Conservation (phyloP, 2,888 invertebrate species). For the Cheilosia scutellata region DNA sequence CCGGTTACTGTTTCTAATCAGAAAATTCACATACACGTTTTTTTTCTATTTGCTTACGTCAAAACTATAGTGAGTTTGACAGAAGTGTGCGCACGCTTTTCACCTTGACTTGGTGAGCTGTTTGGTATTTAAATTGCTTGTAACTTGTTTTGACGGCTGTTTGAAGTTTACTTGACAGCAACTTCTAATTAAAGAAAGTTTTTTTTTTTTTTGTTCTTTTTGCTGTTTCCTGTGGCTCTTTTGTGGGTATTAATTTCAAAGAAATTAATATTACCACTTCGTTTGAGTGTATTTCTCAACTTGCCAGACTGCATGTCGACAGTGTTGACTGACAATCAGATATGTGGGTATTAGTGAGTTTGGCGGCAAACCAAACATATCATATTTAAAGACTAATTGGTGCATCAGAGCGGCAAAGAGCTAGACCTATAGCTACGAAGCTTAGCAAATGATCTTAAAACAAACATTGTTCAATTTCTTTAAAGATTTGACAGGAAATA, state of each 20-base stretch:
- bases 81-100: slow-evolving; percentile 4
- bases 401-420: no score
- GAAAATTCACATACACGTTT: not conserved
- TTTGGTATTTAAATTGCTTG: not conserved
- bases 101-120: slow-evolving; percentile 9
- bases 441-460: no score
- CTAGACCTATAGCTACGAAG: no score
- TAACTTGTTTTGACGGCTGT: slow-evolving; percentile 3
- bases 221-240: not conserved
- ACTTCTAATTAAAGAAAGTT: not conserved
- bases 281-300: not conserved
- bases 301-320: slow-evolving; percentile 7
- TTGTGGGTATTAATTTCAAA: not conserved
- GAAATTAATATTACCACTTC: not conserved
- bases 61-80: slow-evolving; percentile 10
- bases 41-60: slow-evolving; percentile 1
- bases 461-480: no score
- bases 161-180: not conserved
- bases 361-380: not conserved
- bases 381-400: not conserved
- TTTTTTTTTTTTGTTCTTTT: not conserved
- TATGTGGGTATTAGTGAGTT: not conserved
- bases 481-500: not conserved
- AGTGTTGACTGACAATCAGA: not conserved
- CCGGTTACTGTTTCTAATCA: slow-evolving; percentile 20